These are phyloP conservation scores for Neoscelio sp. DNA, from an alignment of 2,888 invertebrate genomes.

Conservation along the genomic window DNA sequence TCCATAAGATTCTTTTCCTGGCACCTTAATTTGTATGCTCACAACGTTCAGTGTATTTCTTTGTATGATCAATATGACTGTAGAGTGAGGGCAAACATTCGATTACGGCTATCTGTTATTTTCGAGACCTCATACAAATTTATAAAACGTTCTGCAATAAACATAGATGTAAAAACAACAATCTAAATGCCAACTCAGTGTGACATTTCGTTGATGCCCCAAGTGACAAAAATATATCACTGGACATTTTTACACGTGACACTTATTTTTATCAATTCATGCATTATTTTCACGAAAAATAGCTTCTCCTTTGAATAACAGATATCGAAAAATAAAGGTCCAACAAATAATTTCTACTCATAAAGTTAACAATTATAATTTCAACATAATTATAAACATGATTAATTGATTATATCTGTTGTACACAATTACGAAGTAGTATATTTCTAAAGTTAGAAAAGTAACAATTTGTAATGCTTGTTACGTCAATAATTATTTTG, in stretches of 20 bases:
- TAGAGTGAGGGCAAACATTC: constrained; percentile 4
- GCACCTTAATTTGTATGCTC: too few relatives aligned
- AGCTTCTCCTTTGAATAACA: not conserved
- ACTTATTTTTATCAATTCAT: constrained; percentile 23
- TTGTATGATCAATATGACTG: not conserved
- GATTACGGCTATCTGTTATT: not conserved
- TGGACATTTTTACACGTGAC: constrained; percentile 11
- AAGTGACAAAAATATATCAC: constrained; percentile 13
- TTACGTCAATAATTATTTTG: too few relatives aligned
- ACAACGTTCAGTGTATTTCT: not conserved
- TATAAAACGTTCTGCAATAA: constrained; percentile 18
- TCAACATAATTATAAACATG: too few relatives aligned
- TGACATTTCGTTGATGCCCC: constrained; percentile 22
- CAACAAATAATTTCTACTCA: too few relatives aligned
- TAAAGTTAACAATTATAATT: too few relatives aligned
- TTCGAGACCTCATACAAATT: constrained; percentile 7
- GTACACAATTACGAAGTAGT: too few relatives aligned
- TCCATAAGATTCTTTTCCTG: too few relatives aligned
- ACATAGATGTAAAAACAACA: constrained; percentile 20
- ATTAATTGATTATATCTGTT: too few relatives aligned
- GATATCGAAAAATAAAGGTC: not conserved
- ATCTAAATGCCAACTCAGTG: constrained; percentile 13
- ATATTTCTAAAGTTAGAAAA: too few relatives aligned
- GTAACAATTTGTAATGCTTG: too few relatives aligned
- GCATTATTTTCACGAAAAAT: constrained; percentile 13